Evolutionary conservation across 1,140 invertebrate genomes (phyloP).

Genomic region (Drosophila sucinea): DNA sequence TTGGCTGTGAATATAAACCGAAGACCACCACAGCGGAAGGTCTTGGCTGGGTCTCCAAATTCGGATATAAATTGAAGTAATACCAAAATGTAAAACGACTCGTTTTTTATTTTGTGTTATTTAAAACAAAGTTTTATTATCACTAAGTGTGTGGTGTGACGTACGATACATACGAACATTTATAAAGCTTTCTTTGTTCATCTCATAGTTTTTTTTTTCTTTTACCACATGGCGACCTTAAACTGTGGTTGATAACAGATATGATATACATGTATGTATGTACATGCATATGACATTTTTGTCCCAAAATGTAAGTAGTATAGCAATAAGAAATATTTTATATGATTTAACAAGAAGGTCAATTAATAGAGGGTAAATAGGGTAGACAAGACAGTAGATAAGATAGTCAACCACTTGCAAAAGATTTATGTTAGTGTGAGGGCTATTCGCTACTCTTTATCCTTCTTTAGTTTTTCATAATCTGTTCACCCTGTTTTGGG

Average conservation of each 20-base stretch:
- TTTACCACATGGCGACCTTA: too few species aligned
- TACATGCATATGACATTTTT: too few species aligned
- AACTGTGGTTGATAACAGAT: too few species aligned
- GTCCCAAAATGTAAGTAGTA: too few species aligned
- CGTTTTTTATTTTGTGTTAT: background rate
- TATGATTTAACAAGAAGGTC: background rate
- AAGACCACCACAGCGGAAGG: conserved; percentile 86
- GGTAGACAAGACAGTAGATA: background rate
- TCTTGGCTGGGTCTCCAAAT: conserved; percentile 87
- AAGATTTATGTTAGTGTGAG: background rate
- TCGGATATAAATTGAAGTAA: conserved; percentile 26
- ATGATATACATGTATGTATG: too few species aligned
- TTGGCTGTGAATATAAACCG: conserved; percentile 95
- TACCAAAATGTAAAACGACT: background rate
- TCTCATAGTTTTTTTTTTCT: too few species aligned
- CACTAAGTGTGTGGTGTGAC: too few species aligned
- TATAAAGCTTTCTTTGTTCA: too few species aligned
- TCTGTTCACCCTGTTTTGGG: background rate
- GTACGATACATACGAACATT: too few species aligned
- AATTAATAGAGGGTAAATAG: conserved; percentile 6
- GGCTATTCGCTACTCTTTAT: background rate
- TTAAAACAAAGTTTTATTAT: too few species aligned
- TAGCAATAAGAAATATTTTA: background rate
- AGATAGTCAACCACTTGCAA: background rate
- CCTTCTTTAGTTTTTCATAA: background rate